Evolutionary conservation across 2,888 invertebrate species (phyloP).

Genomic region (Embidobia sp.): DNA sequence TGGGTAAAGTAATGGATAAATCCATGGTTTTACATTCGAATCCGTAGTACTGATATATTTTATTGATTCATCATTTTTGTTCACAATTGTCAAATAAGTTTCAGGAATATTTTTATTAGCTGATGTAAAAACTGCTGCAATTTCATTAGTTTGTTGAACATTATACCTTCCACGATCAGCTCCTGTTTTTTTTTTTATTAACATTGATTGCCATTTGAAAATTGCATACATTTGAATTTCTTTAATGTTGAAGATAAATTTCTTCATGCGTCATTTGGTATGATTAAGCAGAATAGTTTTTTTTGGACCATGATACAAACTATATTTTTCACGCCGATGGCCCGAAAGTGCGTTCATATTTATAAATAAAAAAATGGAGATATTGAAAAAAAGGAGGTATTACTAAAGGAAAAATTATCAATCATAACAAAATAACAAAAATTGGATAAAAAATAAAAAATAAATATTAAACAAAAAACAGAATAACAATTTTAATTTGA

Average conservation of each 20-base stretch:
- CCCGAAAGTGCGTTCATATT: no score
- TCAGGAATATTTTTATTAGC: slow-evolving; percentile 65
- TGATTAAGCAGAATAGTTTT: slow-evolving; percentile 3
- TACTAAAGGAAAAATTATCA: no score
- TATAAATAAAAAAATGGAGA: no score
- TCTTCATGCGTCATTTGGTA: slow-evolving; percentile 61
- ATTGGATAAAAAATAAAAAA: no score
- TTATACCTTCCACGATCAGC: slow-evolving; percentile 30
- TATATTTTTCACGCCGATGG: no score
- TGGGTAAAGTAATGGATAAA: slow-evolving; percentile 15
- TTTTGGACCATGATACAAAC: no score
- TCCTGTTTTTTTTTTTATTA: slow-evolving; percentile 60
- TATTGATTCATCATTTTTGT: slow-evolving; percentile 54
- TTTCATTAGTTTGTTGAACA: slow-evolving; percentile 35
- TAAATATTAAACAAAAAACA: no score
- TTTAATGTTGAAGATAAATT: slow-evolving; percentile 27
- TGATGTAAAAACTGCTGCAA: slow-evolving; percentile 58
- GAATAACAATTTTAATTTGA: no score
- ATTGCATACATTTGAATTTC: background rate
- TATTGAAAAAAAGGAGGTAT: no score
- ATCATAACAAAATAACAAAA: no score
- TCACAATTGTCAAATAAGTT: slow-evolving; percentile 59
- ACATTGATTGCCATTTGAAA: slow-evolving; percentile 56
- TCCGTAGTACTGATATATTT: slow-evolving; percentile 42
- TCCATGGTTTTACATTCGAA: slow-evolving; percentile 7